phyloP scores from a whole-genome alignment of 2,888 invertebrate species.

The Tuta absoluta region DNA sequence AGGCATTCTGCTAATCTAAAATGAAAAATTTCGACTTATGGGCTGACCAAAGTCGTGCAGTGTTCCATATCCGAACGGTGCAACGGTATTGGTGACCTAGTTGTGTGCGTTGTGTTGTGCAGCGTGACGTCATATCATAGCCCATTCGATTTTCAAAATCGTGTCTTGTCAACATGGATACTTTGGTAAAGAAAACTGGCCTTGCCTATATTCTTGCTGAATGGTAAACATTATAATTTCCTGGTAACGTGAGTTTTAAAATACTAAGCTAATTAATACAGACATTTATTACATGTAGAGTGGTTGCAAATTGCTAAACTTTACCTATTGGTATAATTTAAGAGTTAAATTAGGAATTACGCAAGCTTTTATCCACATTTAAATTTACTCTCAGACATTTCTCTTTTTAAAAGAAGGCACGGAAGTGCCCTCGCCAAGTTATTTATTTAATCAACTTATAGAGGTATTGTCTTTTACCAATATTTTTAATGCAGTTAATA shows the following conservation, averaged over 20 bases:
- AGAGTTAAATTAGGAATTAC: no score
- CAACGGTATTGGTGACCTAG: constrained; percentile 54
- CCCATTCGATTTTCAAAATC: constrained; percentile 33
- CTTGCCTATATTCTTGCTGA: neutral
- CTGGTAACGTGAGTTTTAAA: neutral
- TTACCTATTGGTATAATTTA: no score
- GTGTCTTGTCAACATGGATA: neutral
- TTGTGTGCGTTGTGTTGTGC: constrained; percentile 45
- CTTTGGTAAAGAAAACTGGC: neutral
- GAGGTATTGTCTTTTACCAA: no score
- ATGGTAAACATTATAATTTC: neutral
- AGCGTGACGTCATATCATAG: constrained; percentile 58
- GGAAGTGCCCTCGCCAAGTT: neutral
- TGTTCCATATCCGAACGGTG: constrained; percentile 36
- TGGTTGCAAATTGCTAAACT: neutral
- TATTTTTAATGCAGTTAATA: no score
- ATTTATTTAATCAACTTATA: no score
- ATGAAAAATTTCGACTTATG: neutral
- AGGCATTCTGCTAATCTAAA: neutral
- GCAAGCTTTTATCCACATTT: no score
- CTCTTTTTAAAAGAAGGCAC: neutral
- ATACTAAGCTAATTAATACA: no score
- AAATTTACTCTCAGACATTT: no score
- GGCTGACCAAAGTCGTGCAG: constrained; percentile 2
- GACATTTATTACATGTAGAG: neutral